Base-by-base conservation (phyloP, 2,797 vertebrate genomes). In the Mus spretus region DNA sequence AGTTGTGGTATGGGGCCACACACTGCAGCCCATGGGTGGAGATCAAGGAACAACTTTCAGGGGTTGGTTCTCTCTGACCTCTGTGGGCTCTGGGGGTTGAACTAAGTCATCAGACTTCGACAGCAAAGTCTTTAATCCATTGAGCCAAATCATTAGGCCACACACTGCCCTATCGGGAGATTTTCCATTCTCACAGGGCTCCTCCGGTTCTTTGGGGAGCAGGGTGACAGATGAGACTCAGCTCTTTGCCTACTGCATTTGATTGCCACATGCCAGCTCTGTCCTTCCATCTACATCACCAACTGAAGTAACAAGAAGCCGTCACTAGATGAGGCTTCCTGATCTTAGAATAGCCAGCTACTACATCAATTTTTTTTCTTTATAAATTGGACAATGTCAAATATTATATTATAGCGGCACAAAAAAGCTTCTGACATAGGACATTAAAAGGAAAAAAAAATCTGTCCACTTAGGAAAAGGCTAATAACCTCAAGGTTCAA, bases 391-490 rank as follows among this genome's bases (percentile, higher is more conserved):
- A 37, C 12, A 79, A 31, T 31, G 53, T 80, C 34, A 26, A 19
- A 40, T 50, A 10, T 34, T 50, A 10, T 34, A 85, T 10, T 1
- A 85, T 12, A 79, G 15, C 24, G 44, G 85, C 34, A 85, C 31
- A 61, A 28, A 28, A 26, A 63, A 63, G 59, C 85, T 17, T n/a
- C 40, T 67, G 28, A 10, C 17, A 79, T 24, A 3, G 12, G 67
- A 72, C 31, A 40, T 75, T 59, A 44, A 91, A 88, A 75, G 10
- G 89, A 88, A 28, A 91, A 93, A 34, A 47, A 44, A 67, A 86
- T 75, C 7, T 83, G 22, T 37, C 7, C 5, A 84, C 7, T n/a
- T 14, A 40, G 34, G 50, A 50, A 84, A 6, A 92, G 24, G 3
- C n/a, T 85, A 79, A 74, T 78, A 31, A 50, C 87, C 3, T 78